Evolutionary conservation across 2,113 vertebrate species (phyloP).

Genomic region (Nothoprocta perdicaria): DNA sequence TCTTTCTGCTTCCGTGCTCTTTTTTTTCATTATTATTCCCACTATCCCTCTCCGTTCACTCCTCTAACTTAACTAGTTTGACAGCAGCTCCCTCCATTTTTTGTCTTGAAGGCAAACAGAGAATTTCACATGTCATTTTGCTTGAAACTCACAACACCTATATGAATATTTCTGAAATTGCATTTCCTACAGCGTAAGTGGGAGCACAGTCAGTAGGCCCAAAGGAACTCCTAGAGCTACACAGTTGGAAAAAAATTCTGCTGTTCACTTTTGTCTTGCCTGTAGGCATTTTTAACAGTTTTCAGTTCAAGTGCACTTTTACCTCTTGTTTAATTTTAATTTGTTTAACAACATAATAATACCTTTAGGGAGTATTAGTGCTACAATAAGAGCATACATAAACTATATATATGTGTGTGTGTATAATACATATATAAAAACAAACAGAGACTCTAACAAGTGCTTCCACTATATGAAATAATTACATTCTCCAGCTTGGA

Average conservation of each 20-base stretch:
- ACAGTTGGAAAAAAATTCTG: constrained; percentile 28
- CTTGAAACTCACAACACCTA: background rate
- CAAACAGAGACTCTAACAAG: background rate
- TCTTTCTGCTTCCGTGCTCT: background rate
- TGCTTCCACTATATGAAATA: background rate
- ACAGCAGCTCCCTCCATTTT: constrained; percentile 6
- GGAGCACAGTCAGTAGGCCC: constrained; percentile 1
- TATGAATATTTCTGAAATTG: background rate
- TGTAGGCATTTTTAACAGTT: constrained; percentile 65
- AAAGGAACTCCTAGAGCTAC: constrained; percentile 32
- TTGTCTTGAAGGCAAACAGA: background rate
- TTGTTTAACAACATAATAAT: constrained; percentile 67
- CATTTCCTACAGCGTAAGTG: constrained; percentile 36
- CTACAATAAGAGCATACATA: constrained; percentile 27
- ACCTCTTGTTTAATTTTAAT: constrained; percentile 72
- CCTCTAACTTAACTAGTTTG: background rate
- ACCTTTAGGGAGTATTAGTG: constrained; percentile 58
- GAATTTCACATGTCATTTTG: background rate
- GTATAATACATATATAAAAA: background rate
- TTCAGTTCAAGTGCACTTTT: constrained; percentile 63
- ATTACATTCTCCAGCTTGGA: background rate
- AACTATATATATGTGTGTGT: background rate
- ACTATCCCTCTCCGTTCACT: background rate
- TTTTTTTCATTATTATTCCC: background rate
- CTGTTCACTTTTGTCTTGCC: constrained; percentile 59